Percentiles rank a stretch among this genome's conserved stretches.
phyloP scores from a whole-genome alignment of 92 coral and sea anemone species.

The Epizoanthus rinbou region DNA sequence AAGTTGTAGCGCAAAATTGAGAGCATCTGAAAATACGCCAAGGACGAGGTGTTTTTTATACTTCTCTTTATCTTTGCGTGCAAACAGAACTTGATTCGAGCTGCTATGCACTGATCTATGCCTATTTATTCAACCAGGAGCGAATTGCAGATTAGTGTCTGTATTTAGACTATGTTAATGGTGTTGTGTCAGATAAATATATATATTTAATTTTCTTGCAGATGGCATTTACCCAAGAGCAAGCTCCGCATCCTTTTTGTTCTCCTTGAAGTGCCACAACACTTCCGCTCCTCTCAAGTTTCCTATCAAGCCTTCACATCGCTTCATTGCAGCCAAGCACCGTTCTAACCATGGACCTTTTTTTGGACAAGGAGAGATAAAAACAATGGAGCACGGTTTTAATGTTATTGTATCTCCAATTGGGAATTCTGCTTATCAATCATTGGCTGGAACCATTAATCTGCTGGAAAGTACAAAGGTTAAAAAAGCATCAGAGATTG shows the following conservation, averaged over 20 bases:
- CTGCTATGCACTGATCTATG: too few relatives aligned
- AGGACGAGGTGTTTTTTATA: too few relatives aligned
- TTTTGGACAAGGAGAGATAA: background rate
- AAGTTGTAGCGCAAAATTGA: too few relatives aligned
- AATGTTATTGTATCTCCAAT: background rate
- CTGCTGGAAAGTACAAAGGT: background rate
- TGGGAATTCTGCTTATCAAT: conserved; percentile 9
- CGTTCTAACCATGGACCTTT: background rate
- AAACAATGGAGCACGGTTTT: background rate
- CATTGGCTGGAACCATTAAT: background rate
- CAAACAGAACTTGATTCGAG: too few relatives aligned
- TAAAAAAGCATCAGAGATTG: background rate
- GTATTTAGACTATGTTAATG: background rate
- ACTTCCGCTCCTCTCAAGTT: conserved; percentile 16
- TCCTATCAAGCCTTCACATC: background rate
- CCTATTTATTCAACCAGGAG: too few relatives aligned
- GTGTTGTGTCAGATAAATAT: too few relatives aligned
- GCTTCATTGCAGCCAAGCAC: background rate
- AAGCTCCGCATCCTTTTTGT: conserved; percentile 12
- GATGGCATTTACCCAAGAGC: background rate
- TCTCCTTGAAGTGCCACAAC: conserved; percentile 23
- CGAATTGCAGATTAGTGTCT: background rate
- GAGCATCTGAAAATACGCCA: too few relatives aligned
- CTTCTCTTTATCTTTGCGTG: too few relatives aligned
- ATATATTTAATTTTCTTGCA: background rate